Evolutionary conservation across 2,797 vertebrate genomes (phyloP).

Genomic region (Triplophysa yarkandensis): DNA sequence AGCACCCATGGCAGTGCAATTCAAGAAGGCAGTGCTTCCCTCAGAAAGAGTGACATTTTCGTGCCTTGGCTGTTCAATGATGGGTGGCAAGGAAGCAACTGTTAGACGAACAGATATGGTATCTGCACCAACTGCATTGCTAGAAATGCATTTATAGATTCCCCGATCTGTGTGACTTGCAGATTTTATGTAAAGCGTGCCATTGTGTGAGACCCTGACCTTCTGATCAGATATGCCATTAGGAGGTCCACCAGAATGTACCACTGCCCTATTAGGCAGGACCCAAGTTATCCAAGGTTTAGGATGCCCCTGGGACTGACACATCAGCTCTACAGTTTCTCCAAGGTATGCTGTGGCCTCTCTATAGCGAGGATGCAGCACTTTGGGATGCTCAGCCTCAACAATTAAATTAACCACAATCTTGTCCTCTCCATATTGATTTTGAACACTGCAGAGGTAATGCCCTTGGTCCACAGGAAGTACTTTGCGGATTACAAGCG

Average conservation of each 20-base stretch:
- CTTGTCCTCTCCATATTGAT: constrained; percentile 80
- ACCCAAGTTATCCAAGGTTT: constrained; percentile 84
- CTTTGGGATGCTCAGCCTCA: constrained; percentile 74
- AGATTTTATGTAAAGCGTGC: constrained; percentile 80
- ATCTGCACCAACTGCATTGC: constrained; percentile 82
- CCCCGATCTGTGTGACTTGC: constrained; percentile 79
- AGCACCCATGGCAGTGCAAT: constrained; percentile 82
- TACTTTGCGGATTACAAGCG: constrained; percentile 79
- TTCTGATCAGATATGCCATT: constrained; percentile 62
- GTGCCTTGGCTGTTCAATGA: constrained; percentile 77
- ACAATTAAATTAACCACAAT: constrained; percentile 75
- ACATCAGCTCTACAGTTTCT: constrained; percentile 77
- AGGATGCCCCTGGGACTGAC: constrained; percentile 80
- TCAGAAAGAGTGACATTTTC: constrained; percentile 80
- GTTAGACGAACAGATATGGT: constrained; percentile 81
- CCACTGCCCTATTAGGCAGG: constrained; percentile 78
- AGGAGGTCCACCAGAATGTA: constrained; percentile 57
- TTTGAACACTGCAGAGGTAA: constrained; percentile 86
- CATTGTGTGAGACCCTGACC: constrained; percentile 75
- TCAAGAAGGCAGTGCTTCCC: constrained; percentile 76
- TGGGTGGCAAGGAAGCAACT: constrained; percentile 78
- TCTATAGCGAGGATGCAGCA: constrained; percentile 77
- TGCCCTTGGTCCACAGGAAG: constrained; percentile 82
- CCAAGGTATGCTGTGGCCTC: constrained; percentile 80
- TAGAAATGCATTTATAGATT: constrained; percentile 85